Percentiles rank a stretch among this genome's conserved stretches.
phyloP scores from a whole-genome alignment of 2,113 vertebrate species.

The Oreochromis spilurus region DNA sequence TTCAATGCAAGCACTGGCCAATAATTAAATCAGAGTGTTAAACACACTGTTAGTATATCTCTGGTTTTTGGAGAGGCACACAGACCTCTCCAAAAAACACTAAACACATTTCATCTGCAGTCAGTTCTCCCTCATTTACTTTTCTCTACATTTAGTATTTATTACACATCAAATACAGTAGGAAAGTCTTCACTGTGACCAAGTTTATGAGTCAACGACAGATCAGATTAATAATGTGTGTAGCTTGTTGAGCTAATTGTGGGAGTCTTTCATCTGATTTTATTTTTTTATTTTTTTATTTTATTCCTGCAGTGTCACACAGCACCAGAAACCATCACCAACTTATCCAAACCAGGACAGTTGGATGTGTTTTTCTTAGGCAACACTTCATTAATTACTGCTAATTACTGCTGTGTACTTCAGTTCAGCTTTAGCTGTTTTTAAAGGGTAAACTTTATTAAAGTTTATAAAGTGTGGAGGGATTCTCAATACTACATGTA shows the following conservation, averaged over 20 bases:
- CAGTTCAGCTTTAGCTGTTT: background rate
- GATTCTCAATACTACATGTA: background rate
- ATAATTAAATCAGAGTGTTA: background rate
- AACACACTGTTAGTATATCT: background rate
- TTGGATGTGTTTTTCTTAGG: background rate
- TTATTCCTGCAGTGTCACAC: background rate
- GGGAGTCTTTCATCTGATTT: background rate
- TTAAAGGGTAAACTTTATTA: background rate
- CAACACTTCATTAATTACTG: background rate
- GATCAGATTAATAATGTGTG: background rate
- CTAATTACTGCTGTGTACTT: background rate
- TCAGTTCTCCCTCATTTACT: background rate
- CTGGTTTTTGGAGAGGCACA: background rate
- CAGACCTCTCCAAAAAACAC: background rate
- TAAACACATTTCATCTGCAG: background rate
- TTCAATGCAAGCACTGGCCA: background rate
- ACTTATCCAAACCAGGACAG: background rate
- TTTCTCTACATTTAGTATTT: background rate
- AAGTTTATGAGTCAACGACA: background rate
- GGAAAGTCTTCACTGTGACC: background rate
- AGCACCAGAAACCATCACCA: background rate
- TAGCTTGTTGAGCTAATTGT: background rate
- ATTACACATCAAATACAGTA: background rate
- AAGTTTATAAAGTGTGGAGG: background rate
- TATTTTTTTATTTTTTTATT: too few relatives aligned